Evolutionary conservation across 2,888 invertebrate genomes (phyloP).

Genomic region (Adelphocoris suturalis): DNA sequence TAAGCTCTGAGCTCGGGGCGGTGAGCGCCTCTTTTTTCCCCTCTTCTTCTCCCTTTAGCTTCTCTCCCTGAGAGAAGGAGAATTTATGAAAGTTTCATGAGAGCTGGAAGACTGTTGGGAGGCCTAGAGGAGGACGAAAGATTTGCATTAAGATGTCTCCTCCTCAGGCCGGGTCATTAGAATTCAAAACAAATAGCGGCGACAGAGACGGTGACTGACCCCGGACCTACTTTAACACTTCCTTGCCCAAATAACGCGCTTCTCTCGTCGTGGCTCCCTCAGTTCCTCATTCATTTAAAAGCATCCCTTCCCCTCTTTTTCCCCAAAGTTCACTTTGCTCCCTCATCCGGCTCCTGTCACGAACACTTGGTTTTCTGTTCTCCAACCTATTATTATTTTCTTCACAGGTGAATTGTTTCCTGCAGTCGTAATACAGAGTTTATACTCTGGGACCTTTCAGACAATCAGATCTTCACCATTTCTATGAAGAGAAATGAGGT

Average conservation of each 20-base stretch:
- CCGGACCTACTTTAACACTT: slow-evolving; percentile 58
- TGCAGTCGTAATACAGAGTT: neutral
- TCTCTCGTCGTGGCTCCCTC: slow-evolving; percentile 28
- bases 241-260: slow-evolving; percentile 46
- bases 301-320: neutral
- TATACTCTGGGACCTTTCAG: too few relatives aligned
- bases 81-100: slow-evolving; percentile 72
- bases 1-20: slow-evolving; percentile 64
- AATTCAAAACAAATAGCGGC: slow-evolving; percentile 70
- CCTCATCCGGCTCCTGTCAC: slow-evolving; percentile 9
- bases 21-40: slow-evolving; percentile 49
- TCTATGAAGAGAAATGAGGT: too few relatives aligned
- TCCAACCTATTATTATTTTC: neutral
- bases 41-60: slow-evolving; percentile 36
- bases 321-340: slow-evolving; percentile 26
- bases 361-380: slow-evolving; percentile 23
- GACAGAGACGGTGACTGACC: slow-evolving; percentile 62
- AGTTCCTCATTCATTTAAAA: slow-evolving; percentile 46
- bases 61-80: slow-evolving; percentile 33
- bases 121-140: slow-evolving; percentile 50
- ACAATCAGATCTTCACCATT: too few relatives aligned
- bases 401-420: neutral
- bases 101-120: neutral
- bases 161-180: slow-evolving; percentile 55
- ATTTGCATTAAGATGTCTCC: slow-evolving; percentile 71